Evolutionary conservation across 1,140 invertebrate species (phyloP).

Genomic region (Heterodera schachtii): DNA sequence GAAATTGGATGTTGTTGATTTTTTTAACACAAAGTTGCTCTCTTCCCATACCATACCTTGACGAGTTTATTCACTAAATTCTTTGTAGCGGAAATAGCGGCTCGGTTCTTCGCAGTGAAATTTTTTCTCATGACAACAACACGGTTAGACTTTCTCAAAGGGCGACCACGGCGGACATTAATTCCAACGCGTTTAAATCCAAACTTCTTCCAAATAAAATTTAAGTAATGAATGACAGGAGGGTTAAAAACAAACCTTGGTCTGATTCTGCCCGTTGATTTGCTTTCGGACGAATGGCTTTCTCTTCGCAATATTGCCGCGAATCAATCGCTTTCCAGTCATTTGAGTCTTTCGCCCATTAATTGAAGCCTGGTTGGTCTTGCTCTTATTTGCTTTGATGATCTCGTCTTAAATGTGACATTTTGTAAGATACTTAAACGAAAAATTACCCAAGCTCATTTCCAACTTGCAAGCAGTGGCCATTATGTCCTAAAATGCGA

Average conservation of each 20-base stretch:
- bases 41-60: constrained; percentile 24
- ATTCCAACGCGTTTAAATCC: neutral
- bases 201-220: neutral
- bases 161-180: neutral
- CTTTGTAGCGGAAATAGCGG: constrained; percentile 22
- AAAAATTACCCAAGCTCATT: constrained; percentile 32
- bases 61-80: constrained; percentile 40
- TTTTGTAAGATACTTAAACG: neutral
- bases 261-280: neutral
- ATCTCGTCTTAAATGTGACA: constrained; percentile 33
- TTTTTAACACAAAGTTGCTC: neutral
- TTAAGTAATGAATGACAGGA: too few species aligned
- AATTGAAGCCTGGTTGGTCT: neutral
- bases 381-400: constrained; percentile 37
- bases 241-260: neutral
- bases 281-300: neutral
- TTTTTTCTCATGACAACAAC: neutral
- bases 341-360: neutral
- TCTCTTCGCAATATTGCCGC: neutral
- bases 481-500: constrained; percentile 9
- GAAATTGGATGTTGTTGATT: neutral
- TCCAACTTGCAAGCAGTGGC: constrained; percentile 24
- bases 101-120: neutral
- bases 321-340: neutral
- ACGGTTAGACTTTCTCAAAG: too few species aligned